Base-by-base conservation (phyloP, 2,888 invertebrate species). In the Nymphalis c-album region DNA sequence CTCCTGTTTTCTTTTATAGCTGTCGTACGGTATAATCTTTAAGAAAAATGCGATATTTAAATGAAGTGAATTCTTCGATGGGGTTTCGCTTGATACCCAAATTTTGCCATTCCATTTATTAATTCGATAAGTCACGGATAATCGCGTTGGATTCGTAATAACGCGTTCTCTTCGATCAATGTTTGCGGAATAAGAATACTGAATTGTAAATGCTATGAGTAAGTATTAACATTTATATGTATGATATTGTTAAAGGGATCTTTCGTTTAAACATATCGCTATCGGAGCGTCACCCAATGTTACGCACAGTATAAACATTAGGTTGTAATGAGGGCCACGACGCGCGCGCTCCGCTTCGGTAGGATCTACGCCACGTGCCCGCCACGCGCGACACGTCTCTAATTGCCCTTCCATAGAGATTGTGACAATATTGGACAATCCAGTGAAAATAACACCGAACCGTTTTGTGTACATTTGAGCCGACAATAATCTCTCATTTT, bases 1-100 rank as follows among this genome's bases (percentile, higher is more conserved):
- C 85, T 86, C 82, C 90, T 91, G 91, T 91, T 91, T 92, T 91
- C 90, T 90, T 93, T 93, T 92, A 92, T 91, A 86, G 91, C 90
- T 90, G 91, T 90, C 91, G 90, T 91, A 88, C 90, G 88, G 90
- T 91, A 92, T 92, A 92, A 92, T 92, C 92, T 92, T 91, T 86
- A 86, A 88, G 90, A 92, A 92, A 92, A 92, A 92, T 91, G 91
- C 88, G 88, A 92, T 92, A 91, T 91, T 92, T 91, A 92, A 92
- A 92, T 92, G 90, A 92, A 90, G 89, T 82, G 82, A 90, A 92
- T 92, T 92, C 91, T 85, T 81, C 77, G 76, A 82, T 85, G 85
- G 87, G 85, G 85, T 85, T 86, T 87, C 85, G 78, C 83, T 85
- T 84, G 85, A 86, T 85, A 85, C 80, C 82, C 80, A 85, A 85